These are phyloP conservation scores for Pedionomus torquatus DNA, from an alignment of 2,113 vertebrate genomes.

Conservation along the genomic window DNA sequence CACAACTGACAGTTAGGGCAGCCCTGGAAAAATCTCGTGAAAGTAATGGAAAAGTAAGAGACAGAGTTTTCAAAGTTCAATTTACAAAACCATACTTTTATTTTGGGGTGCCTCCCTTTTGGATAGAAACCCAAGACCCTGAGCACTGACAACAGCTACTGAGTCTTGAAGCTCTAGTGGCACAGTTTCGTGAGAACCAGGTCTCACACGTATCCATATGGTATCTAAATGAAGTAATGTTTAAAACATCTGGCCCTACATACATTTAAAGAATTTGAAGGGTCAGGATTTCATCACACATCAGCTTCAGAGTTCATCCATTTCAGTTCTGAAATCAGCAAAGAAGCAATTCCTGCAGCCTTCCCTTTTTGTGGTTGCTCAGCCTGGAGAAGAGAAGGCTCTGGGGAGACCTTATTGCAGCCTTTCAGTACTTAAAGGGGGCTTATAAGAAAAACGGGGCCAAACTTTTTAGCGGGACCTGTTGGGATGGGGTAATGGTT, in stretches of 20 bases:
- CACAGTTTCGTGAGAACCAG: background rate
- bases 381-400: background rate
- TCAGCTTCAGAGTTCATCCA: background rate
- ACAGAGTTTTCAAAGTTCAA: background rate
- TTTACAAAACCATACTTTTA: background rate
- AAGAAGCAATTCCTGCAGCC: background rate
- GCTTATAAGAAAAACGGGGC: background rate
- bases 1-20: background rate
- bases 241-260: background rate
- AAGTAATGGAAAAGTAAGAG: background rate
- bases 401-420: rapidly evolving
- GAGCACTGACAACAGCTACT: background rate
- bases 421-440: background rate
- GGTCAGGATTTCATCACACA: background rate
- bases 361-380: background rate
- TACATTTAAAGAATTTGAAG: background rate
- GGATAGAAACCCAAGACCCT: background rate
- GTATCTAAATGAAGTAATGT: background rate
- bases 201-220: background rate
- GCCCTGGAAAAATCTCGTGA: background rate
- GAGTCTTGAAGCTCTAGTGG: background rate
- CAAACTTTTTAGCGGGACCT: background rate
- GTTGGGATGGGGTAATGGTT: background rate
- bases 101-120: background rate
- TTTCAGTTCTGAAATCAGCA: background rate